Evolutionary conservation across 1,140 invertebrate species (phyloP), one percentile per base, ranked within the genome.

Genomic region (Solenopsis fugax): DNA sequence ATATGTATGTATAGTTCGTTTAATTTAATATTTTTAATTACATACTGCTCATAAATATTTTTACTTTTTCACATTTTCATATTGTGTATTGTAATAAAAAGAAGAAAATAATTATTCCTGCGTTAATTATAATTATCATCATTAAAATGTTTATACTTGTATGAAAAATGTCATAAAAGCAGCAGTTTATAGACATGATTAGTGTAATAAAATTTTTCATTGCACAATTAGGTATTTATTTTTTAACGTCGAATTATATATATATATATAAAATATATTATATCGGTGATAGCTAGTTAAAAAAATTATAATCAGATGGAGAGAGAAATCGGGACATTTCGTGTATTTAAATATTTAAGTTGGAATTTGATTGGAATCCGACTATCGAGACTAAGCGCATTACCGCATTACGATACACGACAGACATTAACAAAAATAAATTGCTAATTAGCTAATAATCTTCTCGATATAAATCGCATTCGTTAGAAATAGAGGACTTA

Each of bases 21-120:
- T 45, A 71, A 50, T 71, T 50, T 72, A 52, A 18, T 9, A 18
- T 72, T 72, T 52, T 72, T 67, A 6, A 67, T 67, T 29, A 72
- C 7, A 7, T 21, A 9, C 18, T 37, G 34, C 18, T 56, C 18
- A 9, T 50, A 21, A 72, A 72, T 72, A 72, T 52, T 1, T 29
- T 18, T 41, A 16, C 16, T 52, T 29, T 52, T 48, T 16, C 12
- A 29, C 41, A 45, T 71, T 69, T 13, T 45, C 12, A 48, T n/a
- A n/a, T 37, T 45, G 54, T 29, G 10, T 37, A 7, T 6, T 50
- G 16, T 72, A 72, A 29, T 1, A 29, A 29, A 29, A 9, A 29
- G 0, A 52, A 50, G 9, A 72, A 0, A 2, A 18, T 50, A 64
- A 52, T 73, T 73, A 34, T 12, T 69, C 12, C 62, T n/a, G 34